Percentiles rank a stretch among this genome's conserved stretches.
Evolutionary conservation across 2,888 invertebrate species (phyloP).

Genomic region (Itoplectis maculator): DNA sequence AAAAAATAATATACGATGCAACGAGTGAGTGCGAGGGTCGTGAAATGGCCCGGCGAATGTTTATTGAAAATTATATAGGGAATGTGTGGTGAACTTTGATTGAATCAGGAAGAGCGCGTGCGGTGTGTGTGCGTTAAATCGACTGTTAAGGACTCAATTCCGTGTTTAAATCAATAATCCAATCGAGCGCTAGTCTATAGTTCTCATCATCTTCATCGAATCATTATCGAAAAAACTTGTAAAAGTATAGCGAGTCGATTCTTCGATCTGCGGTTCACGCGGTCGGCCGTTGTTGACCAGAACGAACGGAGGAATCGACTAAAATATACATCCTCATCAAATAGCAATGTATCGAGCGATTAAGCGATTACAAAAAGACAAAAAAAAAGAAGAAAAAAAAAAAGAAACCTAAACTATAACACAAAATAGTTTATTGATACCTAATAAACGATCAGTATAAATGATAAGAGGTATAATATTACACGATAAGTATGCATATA

Average conservation of each 20-base stretch:
- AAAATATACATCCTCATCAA: constrained; percentile 47
- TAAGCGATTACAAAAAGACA: no score
- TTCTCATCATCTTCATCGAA: constrained; percentile 59
- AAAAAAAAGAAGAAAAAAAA: no score
- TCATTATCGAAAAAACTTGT: constrained; percentile 48
- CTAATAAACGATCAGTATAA: constrained; percentile 63
- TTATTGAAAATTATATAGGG: constrained; percentile 24
- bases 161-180: constrained; percentile 60
- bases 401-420: constrained; percentile 57
- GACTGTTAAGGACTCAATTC: constrained; percentile 63
- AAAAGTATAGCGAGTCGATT: constrained; percentile 44
- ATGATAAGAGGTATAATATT: constrained; percentile 56
- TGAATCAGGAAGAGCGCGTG: constrained; percentile 35
- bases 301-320: constrained; percentile 5
- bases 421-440: constrained; percentile 61
- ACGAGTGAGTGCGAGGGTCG: constrained; percentile 13
- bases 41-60: constrained; percentile 22
- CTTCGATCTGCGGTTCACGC: constrained; percentile 6
- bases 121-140: constrained; percentile 39
- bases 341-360: constrained; percentile 64
- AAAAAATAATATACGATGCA: constrained; percentile 26
- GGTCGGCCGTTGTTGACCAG: neutral
- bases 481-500: constrained; percentile 54
- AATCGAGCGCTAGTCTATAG: constrained; percentile 55
- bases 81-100: constrained; percentile 23